Evolutionary conservation across 2,888 invertebrate genomes (phyloP), one percentile per base, ranked within the genome.

Genomic region (Lasioglossum lativentre): DNA sequence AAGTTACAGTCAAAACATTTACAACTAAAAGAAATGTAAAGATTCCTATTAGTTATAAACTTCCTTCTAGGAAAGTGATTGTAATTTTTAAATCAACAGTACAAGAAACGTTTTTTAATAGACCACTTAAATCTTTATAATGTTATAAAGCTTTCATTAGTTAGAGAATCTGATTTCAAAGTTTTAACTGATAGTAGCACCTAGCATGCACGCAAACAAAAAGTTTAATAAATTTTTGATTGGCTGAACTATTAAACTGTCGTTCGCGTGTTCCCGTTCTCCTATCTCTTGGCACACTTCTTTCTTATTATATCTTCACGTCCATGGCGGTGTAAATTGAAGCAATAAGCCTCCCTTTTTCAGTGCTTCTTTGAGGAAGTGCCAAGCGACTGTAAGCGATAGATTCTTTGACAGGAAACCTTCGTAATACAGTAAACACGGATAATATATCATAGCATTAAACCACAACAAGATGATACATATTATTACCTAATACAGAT

Each of bases 181-280:
- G 34, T 68, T 68, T 68, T 5, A n/a, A n/a, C 70, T 5, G 38
- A 40, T 38, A 40, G 52, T 52, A 23, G 30, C 47, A 45, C 56
- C 74, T 38, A 27, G n/a, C 42, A 66, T n/a, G 10, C 8, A 42
- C 3, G 68, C 45, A 40, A 47, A 42, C 42, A 59, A 77, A 70
- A 78, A 52, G 59, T 71, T 70, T 68, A 14, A 34, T n/a, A 52
- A n/a, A 34, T 27, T 45, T 68, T 73, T 45, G 83, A 78, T 75
- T 42, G 83, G 63, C 59, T 45, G 40, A 63, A 38, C 72, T 74
- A 70, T 82, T 79, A 82, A 74, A 82, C 30, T 59, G 59, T 59
- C 45, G 66, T 78, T 23, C 19, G 19, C 30, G 27, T 40, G 56
- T 40, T 70, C 42, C 16, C 74, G 27, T 59, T 52, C 45, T 74